Base-by-base conservation (phyloP, 1,140 invertebrate species). In the Papilio helenus region DNA sequence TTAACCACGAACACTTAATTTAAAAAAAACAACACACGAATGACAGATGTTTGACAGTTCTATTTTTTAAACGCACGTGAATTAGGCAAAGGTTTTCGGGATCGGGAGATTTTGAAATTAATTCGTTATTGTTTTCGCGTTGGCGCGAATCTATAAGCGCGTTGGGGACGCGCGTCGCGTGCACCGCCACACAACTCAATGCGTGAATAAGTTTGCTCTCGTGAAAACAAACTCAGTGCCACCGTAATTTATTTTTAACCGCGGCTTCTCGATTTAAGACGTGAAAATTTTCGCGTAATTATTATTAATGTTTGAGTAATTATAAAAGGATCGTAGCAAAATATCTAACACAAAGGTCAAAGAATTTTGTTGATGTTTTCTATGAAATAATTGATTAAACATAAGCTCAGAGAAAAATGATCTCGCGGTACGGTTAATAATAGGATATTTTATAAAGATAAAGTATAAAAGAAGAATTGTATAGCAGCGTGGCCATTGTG, bases 151-250 rank as follows among this genome's bases (percentile, higher is more conserved):
- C 83, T 87, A 84, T 79, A 84, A 84, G 87, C 89, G 88, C 89
- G 86, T 82, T 29, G 65, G 79, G 80, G 87, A 87, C 90, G 92
- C 87, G 90, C 91, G 90, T 90, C 90, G 92, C 91, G 92, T 92
- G 91, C 87, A 76, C 79, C 83, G 85, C 79, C 86, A 85, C 65
- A 78, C 80, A 81, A 86, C 86, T 88, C 81, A 91, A 90, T 92
- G 90, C 88, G 85, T 87, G 86, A 79, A 80, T 82, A 80, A 78
- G 85, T 80, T 83, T 86, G 82, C 83, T 86, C 79, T 80, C 79
- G 81, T 87, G 85, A 86, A 89, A 89, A 88, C 82, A 65, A 79
- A 86, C 80, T 80, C 86, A 88, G 88, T 89, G 85, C 81, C 86
- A 91, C 88, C 84, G 76, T 76, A 44, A 8, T 39, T 46, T 3